Conservation (phyloP, 1,140 invertebrate species). For the Oncopeltus fasciatus region DNA sequence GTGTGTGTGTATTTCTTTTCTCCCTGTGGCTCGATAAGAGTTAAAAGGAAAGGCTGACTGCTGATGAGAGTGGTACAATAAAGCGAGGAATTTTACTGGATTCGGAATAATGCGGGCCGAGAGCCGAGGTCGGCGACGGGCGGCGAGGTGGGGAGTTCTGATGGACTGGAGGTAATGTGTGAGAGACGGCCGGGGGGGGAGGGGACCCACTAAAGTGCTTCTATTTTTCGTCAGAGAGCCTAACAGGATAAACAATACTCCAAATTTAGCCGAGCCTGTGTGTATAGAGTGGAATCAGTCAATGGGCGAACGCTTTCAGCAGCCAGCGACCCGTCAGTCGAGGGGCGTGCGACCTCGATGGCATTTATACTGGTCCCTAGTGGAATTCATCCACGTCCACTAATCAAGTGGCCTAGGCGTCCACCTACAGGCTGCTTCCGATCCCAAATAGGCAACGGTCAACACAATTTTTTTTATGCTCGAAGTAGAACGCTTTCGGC, state of each 20-base stretch:
- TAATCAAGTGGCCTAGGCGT: neutral
- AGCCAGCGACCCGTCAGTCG: neutral
- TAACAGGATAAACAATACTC: slow-evolving; percentile 2
- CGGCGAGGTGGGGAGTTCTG: too few species aligned
- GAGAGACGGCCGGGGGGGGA: neutral
- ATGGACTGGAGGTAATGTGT: too few species aligned
- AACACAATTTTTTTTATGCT: neutral
- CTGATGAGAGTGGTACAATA: neutral
- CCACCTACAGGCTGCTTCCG: neutral
- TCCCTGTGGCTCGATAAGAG: neutral
- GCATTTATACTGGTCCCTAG: neutral
- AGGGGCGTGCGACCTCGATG: neutral
- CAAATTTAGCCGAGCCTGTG: neutral
- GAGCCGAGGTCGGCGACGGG: neutral
- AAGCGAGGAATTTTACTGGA: neutral
- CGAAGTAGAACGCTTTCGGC: neutral
- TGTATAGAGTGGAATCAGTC: slow-evolving; percentile 4
- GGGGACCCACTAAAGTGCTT: neutral
- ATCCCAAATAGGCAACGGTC: too few species aligned
- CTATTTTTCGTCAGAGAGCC: neutral
- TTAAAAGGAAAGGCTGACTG: neutral
- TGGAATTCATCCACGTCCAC: too few species aligned
- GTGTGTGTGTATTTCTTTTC: neutral
- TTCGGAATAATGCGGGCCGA: neutral
- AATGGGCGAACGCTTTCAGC: neutral